Percentiles rank a stretch among this genome's conserved stretches.
Evolutionary conservation across 2,888 invertebrate species (phyloP).

Genomic region (Seladonia tumulorum): DNA sequence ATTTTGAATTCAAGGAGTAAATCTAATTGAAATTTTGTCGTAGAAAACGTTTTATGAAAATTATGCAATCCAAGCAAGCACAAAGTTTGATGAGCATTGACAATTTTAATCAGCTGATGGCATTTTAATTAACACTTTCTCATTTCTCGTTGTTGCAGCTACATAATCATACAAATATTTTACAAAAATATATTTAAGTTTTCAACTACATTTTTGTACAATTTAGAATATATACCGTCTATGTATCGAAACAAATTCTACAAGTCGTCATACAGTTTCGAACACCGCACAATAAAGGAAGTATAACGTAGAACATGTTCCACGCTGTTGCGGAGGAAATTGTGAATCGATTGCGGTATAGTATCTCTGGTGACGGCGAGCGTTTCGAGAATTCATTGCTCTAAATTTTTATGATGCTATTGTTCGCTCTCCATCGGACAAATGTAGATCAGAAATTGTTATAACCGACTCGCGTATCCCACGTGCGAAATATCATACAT

Average conservation of each 20-base stretch:
- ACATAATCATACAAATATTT: too few species aligned
- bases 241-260: background rate
- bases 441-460: background rate
- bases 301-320: background rate
- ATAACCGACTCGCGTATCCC: background rate
- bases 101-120: too few species aligned
- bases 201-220: background rate
- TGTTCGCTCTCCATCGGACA: background rate
- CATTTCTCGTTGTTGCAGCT: too few species aligned
- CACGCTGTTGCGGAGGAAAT: background rate
- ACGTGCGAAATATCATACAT: background rate
- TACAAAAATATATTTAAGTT: too few species aligned
- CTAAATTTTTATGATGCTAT: background rate
- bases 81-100: too few species aligned
- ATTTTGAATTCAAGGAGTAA: too few species aligned
- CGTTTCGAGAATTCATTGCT: conserved; percentile 2
- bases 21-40: too few species aligned
- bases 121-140: too few species aligned
- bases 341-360: conserved; percentile 6
- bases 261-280: background rate
- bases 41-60: too few species aligned
- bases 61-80: too few species aligned
- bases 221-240: background rate
- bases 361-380: background rate
- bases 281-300: background rate